phyloP scores from a whole-genome alignment of 2,888 invertebrate species.

The Coelinius sp. region DNA sequence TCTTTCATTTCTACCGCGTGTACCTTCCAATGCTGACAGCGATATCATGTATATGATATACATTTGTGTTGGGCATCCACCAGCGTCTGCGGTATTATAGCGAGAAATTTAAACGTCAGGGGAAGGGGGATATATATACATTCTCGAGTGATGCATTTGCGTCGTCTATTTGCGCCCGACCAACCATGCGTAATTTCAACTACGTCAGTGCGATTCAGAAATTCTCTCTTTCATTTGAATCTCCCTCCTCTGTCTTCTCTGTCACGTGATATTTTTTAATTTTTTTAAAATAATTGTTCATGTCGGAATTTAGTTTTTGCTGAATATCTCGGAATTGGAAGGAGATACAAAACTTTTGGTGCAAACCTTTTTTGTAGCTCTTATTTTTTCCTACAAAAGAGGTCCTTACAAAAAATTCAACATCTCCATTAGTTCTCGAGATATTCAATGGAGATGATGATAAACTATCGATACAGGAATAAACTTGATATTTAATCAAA shows the following conservation, averaged over 20 bases:
- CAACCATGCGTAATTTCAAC: conserved; percentile 43
- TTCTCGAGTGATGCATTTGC: conserved; percentile 17
- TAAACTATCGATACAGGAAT: background rate
- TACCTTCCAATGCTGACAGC: conserved; percentile 32
- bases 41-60: background rate
- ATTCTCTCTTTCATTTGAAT: conserved; percentile 28
- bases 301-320: too few species aligned
- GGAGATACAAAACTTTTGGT: too few species aligned
- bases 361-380: too few species aligned
- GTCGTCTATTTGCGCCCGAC: conserved; percentile 18
- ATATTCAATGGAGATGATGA: background rate
- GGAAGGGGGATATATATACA: background rate
- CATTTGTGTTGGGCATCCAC: background rate
- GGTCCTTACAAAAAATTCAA: too few species aligned
- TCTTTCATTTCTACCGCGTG: conserved; percentile 39
- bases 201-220: conserved; percentile 40
- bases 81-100: background rate
- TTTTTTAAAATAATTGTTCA: too few species aligned
- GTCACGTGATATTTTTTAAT: too few species aligned
- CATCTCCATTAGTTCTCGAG: too few species aligned
- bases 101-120: background rate
- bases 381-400: too few species aligned
- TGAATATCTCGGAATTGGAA: too few species aligned
- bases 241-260: background rate
- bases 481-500: conserved; percentile 1